Evolutionary conservation across 1,140 invertebrate genomes (phyloP), one percentile per base, ranked within the genome.

Genomic region (Antheraea mylitta): DNA sequence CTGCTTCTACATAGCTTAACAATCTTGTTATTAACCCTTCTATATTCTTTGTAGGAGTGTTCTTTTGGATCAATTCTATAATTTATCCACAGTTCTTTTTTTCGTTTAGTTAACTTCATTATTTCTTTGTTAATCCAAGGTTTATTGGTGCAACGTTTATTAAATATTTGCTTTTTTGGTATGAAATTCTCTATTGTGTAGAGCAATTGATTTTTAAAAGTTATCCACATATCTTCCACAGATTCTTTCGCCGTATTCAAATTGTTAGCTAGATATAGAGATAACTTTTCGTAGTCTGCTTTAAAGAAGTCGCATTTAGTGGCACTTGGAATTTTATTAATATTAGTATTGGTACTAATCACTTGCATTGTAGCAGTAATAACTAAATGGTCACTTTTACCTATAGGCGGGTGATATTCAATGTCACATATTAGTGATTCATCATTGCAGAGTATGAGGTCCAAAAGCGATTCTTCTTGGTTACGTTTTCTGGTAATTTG

Each of bases 331-430:
- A 11, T 13, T 53, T n/a, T 6, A 53, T 53, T 53, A 53, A 13
- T n/a, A 11, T 53, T 53, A 53, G 45, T 53, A n/a, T n/a, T n/a
- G 45, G 45, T 16, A 53, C 45, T 53, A 13, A 53, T 53, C 16
- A n/a, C 45, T 53, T 53, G 45, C 10, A 53, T 53, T 53, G 45
- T 53, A 53, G 45, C 45, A 53, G 45, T 53, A 53, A 53, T 53
- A 53, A 53, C 6, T 13, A 53, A 53, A 53, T 53, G 6, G 11
- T 53, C 45, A 13, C 45, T 53, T 53, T 53, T 53, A 53, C 11
- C 45, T 16, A 53, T 53, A 11, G 45, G 16, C 16, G 11, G 16
- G 45, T 53, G 45, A 16, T 53, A 53, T 53, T 53, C 16, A 53
- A 53, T 53, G 45, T 53, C 45, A 53, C 45, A 53, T n/a, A 53